Evolutionary conservation across 1,140 invertebrate species (phyloP), one percentile per base, ranked within the genome.

Genomic region (Sycobia sp.): DNA sequence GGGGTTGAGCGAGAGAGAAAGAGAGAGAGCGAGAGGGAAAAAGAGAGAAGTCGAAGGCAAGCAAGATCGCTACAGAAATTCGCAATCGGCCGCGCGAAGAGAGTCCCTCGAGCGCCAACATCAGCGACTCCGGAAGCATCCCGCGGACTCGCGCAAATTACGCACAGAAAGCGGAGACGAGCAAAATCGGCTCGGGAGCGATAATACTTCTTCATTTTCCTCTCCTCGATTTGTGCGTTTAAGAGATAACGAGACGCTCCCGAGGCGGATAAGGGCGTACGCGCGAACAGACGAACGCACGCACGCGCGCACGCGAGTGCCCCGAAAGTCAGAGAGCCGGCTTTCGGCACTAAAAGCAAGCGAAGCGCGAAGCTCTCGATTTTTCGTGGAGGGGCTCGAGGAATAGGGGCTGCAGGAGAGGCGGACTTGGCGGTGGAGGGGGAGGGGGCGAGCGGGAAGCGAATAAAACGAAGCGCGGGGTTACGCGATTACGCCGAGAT

Each of bases 211-310:
- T 27, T 22, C 18, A 27, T 50, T 16, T 50, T 27, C 9, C 22
- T 51, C 14, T 2, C 11, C 16, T 32, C 32, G 47, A 16, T 32
- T 46, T 32, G 22, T 59, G 46, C 23, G 34, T 41, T 11, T 11
- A 39, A 50, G 22, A 41, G 36, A 59, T 41, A 53, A 67, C 27
- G 7, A 62, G 36, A 43, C n/a, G n/a, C n/a, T n/a, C n/a, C n/a
- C n/a, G n/a, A n/a, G 60, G 20, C 20, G 44, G 44, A 38, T 23
- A 53, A 43, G 20, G 18, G 54, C 46, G 47, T 34, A 66, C 8
- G 20, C 3, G 38, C 14, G 16, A 2, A 38, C 8, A 38, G 0
- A 10, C 4, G 20, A 3, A 22, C 3, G 20, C 18, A 20, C 1
- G 22, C 4, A 27, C 9, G 39, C 0, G 4, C 20, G 11, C 1